Evolutionary conservation across 2,113 vertebrate genomes (phyloP).

Genomic region (Reinhardtius hippoglossoides): DNA sequence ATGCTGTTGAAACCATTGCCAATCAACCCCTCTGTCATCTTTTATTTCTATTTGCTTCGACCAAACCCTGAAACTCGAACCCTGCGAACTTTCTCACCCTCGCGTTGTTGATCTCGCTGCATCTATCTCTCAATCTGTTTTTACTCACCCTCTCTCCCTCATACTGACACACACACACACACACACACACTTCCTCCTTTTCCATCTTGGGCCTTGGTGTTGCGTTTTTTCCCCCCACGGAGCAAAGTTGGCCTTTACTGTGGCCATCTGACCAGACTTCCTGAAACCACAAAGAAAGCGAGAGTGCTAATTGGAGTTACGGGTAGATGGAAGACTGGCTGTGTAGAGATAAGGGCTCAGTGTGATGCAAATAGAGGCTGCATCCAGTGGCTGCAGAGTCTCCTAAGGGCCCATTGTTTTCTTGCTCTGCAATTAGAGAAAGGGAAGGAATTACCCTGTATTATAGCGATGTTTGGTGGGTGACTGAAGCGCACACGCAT

Average conservation of each 20-base stretch:
- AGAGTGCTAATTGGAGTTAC: slow-evolving; percentile 67
- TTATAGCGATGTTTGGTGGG: slow-evolving; percentile 29
- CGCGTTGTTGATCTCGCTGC: not conserved
- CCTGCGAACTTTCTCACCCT: slow-evolving; percentile 1
- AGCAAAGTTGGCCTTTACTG: slow-evolving; percentile 45
- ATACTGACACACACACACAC: not conserved
- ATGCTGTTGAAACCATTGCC: slow-evolving; percentile 8
- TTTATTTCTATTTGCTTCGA: slow-evolving; percentile 4
- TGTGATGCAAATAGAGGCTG: slow-evolving; percentile 62
- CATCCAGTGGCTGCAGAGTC: slow-evolving; percentile 52
- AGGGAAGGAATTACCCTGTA: slow-evolving; percentile 35
- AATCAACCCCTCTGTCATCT: slow-evolving; percentile 12
- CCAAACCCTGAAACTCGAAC: not conserved
- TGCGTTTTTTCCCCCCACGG: slow-evolving; percentile 45
- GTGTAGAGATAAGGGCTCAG: slow-evolving; percentile 65
- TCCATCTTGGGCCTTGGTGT: slow-evolving; percentile 34
- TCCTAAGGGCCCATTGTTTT: slow-evolving; percentile 58
- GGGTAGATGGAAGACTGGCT: slow-evolving; percentile 54
- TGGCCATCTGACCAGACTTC: slow-evolving; percentile 61
- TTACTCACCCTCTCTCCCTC: not conserved
- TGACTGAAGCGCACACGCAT: slow-evolving; percentile 13
- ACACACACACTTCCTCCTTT: slow-evolving; percentile 44
- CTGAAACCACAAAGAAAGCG: slow-evolving; percentile 64
- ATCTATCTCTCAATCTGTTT: not conserved
- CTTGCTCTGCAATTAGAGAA: slow-evolving; percentile 59